These are phyloP conservation scores for Rotaria macrura DNA, from an alignment of 2,888 invertebrate genomes.

Conservation along the genomic window DNA sequence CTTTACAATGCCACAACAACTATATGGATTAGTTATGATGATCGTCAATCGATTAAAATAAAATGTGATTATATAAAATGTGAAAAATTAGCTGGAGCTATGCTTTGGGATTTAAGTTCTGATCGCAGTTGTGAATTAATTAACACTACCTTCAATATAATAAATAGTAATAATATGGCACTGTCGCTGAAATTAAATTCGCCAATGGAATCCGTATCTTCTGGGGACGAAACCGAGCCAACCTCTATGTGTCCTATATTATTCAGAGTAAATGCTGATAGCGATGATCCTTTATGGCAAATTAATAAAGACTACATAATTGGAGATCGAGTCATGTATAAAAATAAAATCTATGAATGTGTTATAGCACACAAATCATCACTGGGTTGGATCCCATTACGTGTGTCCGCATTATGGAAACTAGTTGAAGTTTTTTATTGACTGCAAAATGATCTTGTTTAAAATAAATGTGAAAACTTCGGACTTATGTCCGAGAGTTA, in stretches of 20 bases:
- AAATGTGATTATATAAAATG: not conserved
- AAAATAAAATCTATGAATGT: not conserved
- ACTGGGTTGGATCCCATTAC: not conserved
- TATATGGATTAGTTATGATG: conserved; percentile 10
- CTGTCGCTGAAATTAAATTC: not conserved
- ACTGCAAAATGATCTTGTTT: no score
- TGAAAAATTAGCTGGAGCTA: not conserved
- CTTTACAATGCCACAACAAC: not conserved
- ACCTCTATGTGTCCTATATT: not conserved
- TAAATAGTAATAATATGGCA: not conserved
- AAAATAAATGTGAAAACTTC: no score
- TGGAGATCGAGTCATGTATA: not conserved
- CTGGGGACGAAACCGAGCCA: no score
- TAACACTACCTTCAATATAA: not conserved
- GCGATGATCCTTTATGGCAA: not conserved
- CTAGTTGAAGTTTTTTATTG: no score
- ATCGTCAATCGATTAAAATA: not conserved
- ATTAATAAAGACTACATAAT: not conserved
- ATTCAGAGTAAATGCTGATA: not conserved
- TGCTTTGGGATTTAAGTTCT: not conserved
- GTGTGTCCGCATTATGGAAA: not conserved
- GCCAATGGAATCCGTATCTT: not conserved
- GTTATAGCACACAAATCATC: not conserved
- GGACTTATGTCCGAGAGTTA: no score
- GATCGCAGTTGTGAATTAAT: not conserved